phyloP scores from a whole-genome alignment of 2,113 vertebrate species.

The Scophthalmus maximus region DNA sequence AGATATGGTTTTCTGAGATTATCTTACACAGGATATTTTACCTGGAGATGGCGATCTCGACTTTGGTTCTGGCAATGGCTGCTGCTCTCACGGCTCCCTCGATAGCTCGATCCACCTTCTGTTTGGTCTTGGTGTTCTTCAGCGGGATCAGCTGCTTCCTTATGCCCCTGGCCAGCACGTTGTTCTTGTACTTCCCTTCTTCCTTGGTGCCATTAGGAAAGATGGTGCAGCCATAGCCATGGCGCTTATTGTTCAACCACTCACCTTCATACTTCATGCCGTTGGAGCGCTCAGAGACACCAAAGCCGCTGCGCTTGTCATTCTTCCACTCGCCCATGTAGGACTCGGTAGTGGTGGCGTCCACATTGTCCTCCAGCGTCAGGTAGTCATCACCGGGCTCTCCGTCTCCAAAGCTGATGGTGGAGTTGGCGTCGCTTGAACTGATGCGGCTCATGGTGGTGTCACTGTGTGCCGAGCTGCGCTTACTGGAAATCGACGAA shows the following conservation, averaged over 20 bases:
- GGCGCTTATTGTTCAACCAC: conserved; percentile 94
- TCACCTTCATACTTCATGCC: conserved; percentile 97
- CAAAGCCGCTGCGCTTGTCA: conserved; percentile 94
- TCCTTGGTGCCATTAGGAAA: conserved; percentile 93
- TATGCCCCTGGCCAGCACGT: conserved; percentile 91
- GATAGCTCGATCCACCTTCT: conserved; percentile 94
- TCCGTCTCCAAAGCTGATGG: conserved; percentile 92
- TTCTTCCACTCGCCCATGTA: conserved; percentile 98
- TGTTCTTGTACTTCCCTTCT: conserved; percentile 98
- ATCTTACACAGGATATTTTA: conserved; percentile 64
- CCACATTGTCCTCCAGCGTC: conserved; percentile 91
- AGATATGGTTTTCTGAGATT: background rate
- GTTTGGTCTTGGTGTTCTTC: conserved; percentile 94
- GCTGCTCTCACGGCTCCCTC: conserved; percentile 92
- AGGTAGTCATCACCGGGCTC: conserved; percentile 88
- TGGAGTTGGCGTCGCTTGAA: conserved; percentile 95
- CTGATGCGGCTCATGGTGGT: conserved; percentile 95
- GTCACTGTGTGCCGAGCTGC: conserved; percentile 94
- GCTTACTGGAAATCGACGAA: conserved; percentile 96
- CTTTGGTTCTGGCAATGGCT: conserved; percentile 95
- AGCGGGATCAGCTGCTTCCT: conserved; percentile 94
- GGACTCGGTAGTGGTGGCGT: conserved; percentile 94
- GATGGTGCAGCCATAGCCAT: conserved; percentile 95
- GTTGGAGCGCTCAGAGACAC: conserved; percentile 93
- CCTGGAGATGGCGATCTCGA: conserved; percentile 97